phyloP scores from a whole-genome alignment of 2,888 invertebrate species.

The Ptilodon capucinus region DNA sequence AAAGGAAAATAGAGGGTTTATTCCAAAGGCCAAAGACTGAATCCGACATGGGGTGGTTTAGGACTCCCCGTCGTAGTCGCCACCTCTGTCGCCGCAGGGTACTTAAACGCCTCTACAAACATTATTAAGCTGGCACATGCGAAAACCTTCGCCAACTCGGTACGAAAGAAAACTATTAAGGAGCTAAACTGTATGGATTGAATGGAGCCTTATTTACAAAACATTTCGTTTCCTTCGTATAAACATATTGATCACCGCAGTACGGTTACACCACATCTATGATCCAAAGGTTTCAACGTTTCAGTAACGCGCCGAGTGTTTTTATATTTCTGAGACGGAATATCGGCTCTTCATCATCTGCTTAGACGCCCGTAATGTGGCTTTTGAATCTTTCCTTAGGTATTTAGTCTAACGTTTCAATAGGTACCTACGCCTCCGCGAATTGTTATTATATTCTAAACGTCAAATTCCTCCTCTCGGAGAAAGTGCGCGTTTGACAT shows the following conservation, averaged over 20 bases:
- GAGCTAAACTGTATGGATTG: constrained; percentile 23
- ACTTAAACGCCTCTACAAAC: constrained; percentile 47
- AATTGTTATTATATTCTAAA: constrained; percentile 17
- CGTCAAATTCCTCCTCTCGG: constrained; percentile 37
- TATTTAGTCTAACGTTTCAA: too few species aligned
- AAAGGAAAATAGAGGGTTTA: constrained; percentile 43
- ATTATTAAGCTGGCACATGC: constrained; percentile 48
- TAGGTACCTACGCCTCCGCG: too few species aligned
- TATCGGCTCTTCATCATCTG: too few species aligned
- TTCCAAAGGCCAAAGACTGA: constrained; percentile 42
- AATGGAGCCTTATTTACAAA: constrained; percentile 25
- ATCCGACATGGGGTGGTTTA: constrained; percentile 36
- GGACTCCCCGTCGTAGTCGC: constrained; percentile 25
- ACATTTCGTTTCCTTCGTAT: constrained; percentile 7
- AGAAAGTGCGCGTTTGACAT: constrained; percentile 60
- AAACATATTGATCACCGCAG: neutral
- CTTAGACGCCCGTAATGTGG: too few species aligned
- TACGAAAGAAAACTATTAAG: constrained; percentile 46
- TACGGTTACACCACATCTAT: neutral
- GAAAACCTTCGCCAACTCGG: constrained; percentile 53
- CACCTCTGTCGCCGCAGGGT: constrained; percentile 37
- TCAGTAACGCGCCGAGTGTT: neutral
- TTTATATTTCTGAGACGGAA: too few species aligned
- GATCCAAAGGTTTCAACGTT: neutral
- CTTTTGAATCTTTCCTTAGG: too few species aligned